Percentiles rank a stretch among this genome's conserved stretches.
phyloP scores from a whole-genome alignment of 2,888 invertebrate species.

The Mamestra brassicae region DNA sequence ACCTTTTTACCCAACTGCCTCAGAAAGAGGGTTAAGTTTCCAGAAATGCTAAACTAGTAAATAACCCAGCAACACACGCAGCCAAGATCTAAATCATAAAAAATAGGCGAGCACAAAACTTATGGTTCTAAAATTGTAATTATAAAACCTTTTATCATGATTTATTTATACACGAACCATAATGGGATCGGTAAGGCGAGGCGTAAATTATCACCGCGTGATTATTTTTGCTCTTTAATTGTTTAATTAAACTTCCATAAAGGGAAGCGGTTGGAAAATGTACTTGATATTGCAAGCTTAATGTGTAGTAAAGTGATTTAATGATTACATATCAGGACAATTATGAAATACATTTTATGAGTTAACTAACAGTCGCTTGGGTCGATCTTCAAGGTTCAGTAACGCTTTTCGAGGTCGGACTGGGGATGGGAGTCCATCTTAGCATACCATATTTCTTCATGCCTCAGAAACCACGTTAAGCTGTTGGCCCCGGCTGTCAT shows the following conservation, averaged over 20 bases:
- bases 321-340: not conserved
- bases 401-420: too few relatives aligned
- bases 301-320: not conserved
- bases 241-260: not conserved
- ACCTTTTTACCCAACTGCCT: too few relatives aligned
- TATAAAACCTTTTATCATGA: conserved; percentile 9
- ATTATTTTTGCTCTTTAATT: conserved; percentile 20
- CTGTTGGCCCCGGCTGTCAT: too few relatives aligned
- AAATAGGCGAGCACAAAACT: not conserved
- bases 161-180: conserved; percentile 22
- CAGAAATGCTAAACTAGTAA: not conserved
- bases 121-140: not conserved
- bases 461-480: too few relatives aligned
- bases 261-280: not conserved
- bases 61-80: not conserved
- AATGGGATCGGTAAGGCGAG: not conserved
- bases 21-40: too few relatives aligned
- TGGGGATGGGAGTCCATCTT: too few relatives aligned
- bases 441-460: too few relatives aligned
- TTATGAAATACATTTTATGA: not conserved
- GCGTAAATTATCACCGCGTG: conserved; percentile 20
- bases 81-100: not conserved
- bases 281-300: not conserved
- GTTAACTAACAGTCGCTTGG: too few relatives aligned
- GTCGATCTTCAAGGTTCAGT: too few relatives aligned